Conservation (phyloP, 2,113 vertebrate species). For the Paralichthys olivaceus region DNA sequence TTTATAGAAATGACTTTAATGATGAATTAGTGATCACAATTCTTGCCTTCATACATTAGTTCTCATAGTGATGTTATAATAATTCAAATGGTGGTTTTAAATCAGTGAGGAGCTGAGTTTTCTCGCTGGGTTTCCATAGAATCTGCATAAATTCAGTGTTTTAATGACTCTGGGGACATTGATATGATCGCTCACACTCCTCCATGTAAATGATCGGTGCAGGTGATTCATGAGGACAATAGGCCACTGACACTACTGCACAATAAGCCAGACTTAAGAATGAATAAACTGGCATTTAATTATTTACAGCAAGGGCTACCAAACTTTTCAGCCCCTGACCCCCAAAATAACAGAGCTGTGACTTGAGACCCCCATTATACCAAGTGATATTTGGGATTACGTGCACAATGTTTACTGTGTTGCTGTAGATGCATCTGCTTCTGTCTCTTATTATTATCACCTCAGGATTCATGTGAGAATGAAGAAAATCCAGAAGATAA, state of each 20-base stretch:
- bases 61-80: too few species aligned
- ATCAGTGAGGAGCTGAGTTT: too few species aligned
- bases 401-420: background rate
- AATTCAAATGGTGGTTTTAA: too few species aligned
- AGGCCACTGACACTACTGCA: background rate
- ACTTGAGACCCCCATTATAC: background rate
- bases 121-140: too few species aligned
- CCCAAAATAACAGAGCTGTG: background rate
- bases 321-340: background rate
- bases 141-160: background rate
- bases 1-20: background rate
- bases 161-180: background rate
- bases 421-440: too few species aligned
- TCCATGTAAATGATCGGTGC: background rate
- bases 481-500: too few species aligned
- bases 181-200: background rate
- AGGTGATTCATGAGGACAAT: background rate
- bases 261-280: background rate
- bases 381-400: background rate
- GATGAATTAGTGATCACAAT: too few species aligned
- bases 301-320: background rate
- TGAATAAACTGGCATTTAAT: background rate
- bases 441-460: too few species aligned
- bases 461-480: too few species aligned
- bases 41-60: too few species aligned